Percentiles rank a stretch among this genome's conserved stretches.
These are phyloP conservation scores for Typhlichthys subterraneus DNA, from an alignment of 2,797 vertebrate species.

Conservation along the genomic window DNA sequence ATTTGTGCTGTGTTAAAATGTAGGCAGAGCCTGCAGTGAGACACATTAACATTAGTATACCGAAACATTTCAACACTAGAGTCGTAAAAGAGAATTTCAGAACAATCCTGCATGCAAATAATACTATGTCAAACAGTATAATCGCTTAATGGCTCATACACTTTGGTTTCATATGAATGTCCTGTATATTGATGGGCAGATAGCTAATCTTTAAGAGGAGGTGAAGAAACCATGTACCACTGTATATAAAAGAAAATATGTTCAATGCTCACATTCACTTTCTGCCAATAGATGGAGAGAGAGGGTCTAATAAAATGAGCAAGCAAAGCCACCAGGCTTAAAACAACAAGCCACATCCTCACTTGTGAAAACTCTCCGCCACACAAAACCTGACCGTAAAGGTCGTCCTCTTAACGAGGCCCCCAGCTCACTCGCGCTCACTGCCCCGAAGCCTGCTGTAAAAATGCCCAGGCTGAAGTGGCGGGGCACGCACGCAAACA, in stretches of 20 bases:
- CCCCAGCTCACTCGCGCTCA: conserved; percentile 66
- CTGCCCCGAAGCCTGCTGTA: conserved; percentile 69
- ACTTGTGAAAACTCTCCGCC: conserved; percentile 68
- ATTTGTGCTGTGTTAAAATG: too few species aligned
- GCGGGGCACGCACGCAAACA: conserved; percentile 4
- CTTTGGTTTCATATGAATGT: not conserved
- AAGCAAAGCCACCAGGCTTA: conserved; percentile 71
- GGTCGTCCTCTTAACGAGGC: conserved; percentile 75
- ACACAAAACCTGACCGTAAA: conserved; percentile 70
- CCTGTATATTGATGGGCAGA: not conserved
- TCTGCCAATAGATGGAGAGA: conserved; percentile 34
- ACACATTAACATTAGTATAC: too few species aligned
- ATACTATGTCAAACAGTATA: too few species aligned
- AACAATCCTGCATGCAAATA: not conserved
- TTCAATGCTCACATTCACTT: conserved; percentile 2
- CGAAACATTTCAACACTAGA: not conserved
- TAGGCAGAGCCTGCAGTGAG: too few species aligned
- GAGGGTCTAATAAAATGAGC: conserved; percentile 66
- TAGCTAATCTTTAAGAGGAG: too few species aligned
- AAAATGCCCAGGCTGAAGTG: conserved; percentile 63
- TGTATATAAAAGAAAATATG: too few species aligned
- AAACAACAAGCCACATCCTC: conserved; percentile 71
- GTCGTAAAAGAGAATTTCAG: not conserved
- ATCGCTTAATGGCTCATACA: too few species aligned
- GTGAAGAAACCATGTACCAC: too few species aligned